Evolutionary conservation across 1,140 invertebrate species (phyloP).

Genomic region (Brachionus koreanus): DNA sequence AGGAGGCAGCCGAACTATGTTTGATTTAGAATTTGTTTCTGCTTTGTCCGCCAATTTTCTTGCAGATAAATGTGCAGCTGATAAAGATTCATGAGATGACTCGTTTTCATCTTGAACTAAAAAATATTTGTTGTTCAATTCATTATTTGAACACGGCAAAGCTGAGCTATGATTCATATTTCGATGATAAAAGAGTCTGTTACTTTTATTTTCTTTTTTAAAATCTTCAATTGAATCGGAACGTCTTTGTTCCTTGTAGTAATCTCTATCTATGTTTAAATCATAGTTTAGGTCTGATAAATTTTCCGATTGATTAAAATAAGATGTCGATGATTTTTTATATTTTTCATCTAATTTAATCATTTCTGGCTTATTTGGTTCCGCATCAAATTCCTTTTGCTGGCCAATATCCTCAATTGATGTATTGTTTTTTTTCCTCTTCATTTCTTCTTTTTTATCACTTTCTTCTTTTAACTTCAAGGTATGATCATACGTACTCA

Average conservation of each 20-base stretch:
- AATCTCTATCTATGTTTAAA: neutral
- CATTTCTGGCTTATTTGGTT: neutral
- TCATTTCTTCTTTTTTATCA: neutral
- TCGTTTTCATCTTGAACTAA: neutral
- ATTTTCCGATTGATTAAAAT: neutral
- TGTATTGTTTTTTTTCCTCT: neutral
- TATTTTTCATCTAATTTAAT: neutral
- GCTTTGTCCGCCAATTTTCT: neutral
- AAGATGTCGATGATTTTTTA: neutral
- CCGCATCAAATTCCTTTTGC: neutral
- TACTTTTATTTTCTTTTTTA: too few relatives aligned
- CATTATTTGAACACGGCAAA: neutral
- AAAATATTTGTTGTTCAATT: neutral
- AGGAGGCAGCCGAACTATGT: neutral
- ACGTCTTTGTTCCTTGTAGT: neutral
- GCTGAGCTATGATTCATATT: neutral
- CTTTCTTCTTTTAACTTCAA: slow-evolving; percentile 1
- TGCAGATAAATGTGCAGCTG: neutral
- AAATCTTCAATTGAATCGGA: neutral
- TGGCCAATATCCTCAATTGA: neutral
- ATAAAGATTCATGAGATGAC: neutral
- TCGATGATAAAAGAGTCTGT: neutral
- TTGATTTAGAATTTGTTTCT: neutral
- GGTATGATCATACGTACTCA: slow-evolving; percentile 34
- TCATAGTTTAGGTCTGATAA: neutral